These are phyloP conservation scores for Sapayoa aenigma DNA, from an alignment of 2,113 vertebrate genomes.

Conservation along the genomic window DNA sequence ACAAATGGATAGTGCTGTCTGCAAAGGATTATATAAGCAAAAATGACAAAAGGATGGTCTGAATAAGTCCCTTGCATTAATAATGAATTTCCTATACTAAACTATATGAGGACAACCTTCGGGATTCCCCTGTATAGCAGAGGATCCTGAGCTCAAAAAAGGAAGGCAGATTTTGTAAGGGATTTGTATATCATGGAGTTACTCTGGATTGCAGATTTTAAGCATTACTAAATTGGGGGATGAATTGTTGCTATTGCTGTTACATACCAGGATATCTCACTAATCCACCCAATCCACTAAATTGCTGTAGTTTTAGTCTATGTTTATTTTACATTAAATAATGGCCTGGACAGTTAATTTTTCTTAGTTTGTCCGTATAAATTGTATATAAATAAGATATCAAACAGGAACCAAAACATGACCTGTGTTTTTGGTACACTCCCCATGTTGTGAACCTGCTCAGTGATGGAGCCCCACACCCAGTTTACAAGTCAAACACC, in stretches of 20 bases:
- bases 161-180: neutral
- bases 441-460: neutral
- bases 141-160: neutral
- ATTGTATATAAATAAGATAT: neutral
- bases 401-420: neutral
- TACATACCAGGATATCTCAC: conserved; percentile 19
- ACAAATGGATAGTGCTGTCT: neutral
- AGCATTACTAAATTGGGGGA: conserved; percentile 23
- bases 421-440: neutral
- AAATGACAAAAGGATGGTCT: neutral
- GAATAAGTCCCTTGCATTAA: neutral
- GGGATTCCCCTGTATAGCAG: neutral
- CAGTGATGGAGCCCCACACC: neutral
- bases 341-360: conserved; percentile 19
- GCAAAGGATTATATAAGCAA: neutral
- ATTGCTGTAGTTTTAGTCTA: neutral
- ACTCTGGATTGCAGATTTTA: conserved; percentile 39
- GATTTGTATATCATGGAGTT: conserved; percentile 26
- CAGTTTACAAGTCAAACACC: neutral
- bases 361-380: conserved; percentile 7
- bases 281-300: conserved; percentile 41
- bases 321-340: conserved; percentile 43
- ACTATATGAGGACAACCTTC: neutral
- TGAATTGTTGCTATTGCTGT: conserved; percentile 28
- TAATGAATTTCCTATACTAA: neutral